These are phyloP conservation scores for Cichlasoma orientale DNA, from an alignment of 2,797 vertebrate genomes.

Conservation along the genomic window DNA sequence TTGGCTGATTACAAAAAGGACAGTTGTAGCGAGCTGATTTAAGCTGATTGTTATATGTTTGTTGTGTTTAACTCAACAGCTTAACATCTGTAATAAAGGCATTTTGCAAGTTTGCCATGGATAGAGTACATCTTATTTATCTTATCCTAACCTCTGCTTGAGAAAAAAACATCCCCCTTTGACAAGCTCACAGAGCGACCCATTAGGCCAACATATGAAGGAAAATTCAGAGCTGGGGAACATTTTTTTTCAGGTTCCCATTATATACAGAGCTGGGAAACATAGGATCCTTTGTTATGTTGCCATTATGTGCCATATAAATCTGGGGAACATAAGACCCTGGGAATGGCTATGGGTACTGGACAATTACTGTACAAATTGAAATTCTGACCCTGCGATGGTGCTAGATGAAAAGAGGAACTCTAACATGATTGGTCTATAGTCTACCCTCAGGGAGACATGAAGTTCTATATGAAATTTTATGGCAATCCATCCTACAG, in stretches of 20 bases:
- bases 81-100: background rate
- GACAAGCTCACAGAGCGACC: background rate
- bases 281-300: constrained; percentile 9
- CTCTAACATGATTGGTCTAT: background rate
- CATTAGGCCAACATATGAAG: background rate
- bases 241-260: constrained; percentile 3
- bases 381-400: background rate
- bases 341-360: background rate
- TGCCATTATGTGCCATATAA: constrained; percentile 16
- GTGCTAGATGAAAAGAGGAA: background rate
- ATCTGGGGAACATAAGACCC: constrained; percentile 12
- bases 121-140: background rate
- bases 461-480: background rate
- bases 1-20: too few relatives aligned
- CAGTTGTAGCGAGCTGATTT: too few relatives aligned
- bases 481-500: background rate
- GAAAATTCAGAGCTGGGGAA: constrained; percentile 10
- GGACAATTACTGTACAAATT: constrained; percentile 1
- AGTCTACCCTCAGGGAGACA: background rate
- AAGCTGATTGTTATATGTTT: too few relatives aligned
- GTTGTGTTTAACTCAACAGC: too few relatives aligned
- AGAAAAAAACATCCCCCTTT: background rate
- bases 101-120: background rate
- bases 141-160: background rate
- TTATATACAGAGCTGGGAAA: background rate